Base-by-base conservation (phyloP, 1,140 invertebrate species). In the Formica exsecta region DNA sequence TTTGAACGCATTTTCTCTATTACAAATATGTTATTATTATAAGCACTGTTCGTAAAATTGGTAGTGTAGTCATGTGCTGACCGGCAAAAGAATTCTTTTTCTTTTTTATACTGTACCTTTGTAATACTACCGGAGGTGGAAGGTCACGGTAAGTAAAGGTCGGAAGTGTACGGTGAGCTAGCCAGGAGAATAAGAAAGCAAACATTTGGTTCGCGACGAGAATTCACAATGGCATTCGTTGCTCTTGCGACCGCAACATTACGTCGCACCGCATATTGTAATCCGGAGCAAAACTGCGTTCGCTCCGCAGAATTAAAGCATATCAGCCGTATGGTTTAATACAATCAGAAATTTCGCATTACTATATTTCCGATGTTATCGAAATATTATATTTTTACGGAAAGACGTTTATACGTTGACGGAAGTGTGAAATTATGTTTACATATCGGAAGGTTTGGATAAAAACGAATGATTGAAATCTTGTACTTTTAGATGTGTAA, bases 121-220 rank as follows among this genome's bases (percentile, higher is more conserved):
- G 22, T 54, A 57, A 19, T 54, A 57, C 6, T 57, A 25, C 54
- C n/a, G 57, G 29, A 32, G 25, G 6, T 22, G 48, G 70, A 71
- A 70, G 41, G 84, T 73, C 66, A 65, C 6, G 59, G 32, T 48
- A 66, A 61, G 61, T 64, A 70, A 85, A 70, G 87, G 77, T 89
- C 25, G 61, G 51, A 84, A 71, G 51, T 61, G 75, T 48, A 74
- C n/a, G 13, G 16, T 9, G 16, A 62, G 13, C 9, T 32, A 70
- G 57, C 54, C 44, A 68, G 51, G 41, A 48, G 65, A 76, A 70
- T 65, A 76, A 90, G 86, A 71, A 71, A 32, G 81, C 89, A 90
- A 90, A 90, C 80, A 90, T 85, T 90, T 81, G 68, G 89, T 65
- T 83, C 88, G 51, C 89, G 89, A 79, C n/a, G 59, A 76, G 86